Evolutionary conservation across 1,140 invertebrate genomes (phyloP).

Genomic region (Bombus huntii): DNA sequence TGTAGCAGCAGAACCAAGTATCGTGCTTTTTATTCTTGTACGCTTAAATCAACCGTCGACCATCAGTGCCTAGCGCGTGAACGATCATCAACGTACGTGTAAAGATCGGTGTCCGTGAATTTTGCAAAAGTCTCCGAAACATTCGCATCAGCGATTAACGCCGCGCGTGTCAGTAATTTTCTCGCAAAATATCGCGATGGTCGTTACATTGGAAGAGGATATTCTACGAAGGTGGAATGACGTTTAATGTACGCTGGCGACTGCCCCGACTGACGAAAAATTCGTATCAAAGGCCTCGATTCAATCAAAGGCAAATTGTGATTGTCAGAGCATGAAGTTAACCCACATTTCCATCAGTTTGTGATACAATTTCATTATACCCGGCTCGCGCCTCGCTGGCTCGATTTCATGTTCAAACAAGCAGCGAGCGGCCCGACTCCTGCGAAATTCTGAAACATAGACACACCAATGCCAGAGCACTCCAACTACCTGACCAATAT

Average conservation of each 20-base stretch:
- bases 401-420: slow-evolving; percentile 41
- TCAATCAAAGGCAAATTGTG: slow-evolving; percentile 19
- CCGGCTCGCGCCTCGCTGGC: slow-evolving; percentile 16
- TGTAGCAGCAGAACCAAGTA: no score
- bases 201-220: not conserved
- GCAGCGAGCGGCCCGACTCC: not conserved
- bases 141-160: not conserved
- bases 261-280: not conserved
- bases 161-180: not conserved
- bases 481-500: not conserved
- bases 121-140: not conserved
- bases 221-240: not conserved
- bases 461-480: not conserved
- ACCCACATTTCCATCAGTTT: slow-evolving; percentile 44
- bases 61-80: no score
- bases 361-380: slow-evolving; percentile 37
- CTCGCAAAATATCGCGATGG: not conserved
- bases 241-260: slow-evolving; percentile 15
- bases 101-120: not conserved
- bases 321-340: slow-evolving; percentile 43
- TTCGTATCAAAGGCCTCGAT: slow-evolving; percentile 21
- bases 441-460: not conserved
- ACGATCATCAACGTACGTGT: not conserved
- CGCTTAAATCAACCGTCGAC: not conserved
- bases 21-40: not conserved